These are phyloP conservation scores for Boloria selene DNA, from an alignment of 2,888 invertebrate genomes.

Conservation along the genomic window DNA sequence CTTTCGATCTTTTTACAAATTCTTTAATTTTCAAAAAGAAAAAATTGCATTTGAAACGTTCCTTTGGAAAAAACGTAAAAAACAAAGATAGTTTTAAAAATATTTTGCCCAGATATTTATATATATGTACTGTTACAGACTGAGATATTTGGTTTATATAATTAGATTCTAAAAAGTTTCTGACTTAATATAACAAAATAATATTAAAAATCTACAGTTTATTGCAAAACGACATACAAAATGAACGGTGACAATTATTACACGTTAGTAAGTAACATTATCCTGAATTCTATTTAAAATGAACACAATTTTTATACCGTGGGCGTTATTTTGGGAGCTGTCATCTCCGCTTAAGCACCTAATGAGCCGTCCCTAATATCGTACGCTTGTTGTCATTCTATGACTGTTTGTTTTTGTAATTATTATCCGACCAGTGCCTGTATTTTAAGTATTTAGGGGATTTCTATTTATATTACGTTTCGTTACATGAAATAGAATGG, in stretches of 20 bases:
- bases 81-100: too few relatives aligned
- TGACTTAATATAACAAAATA: too few relatives aligned
- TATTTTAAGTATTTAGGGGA: slow-evolving; percentile 44
- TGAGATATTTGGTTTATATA: too few relatives aligned
- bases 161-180: too few relatives aligned
- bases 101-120: too few relatives aligned
- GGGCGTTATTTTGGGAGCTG: slow-evolving; percentile 74
- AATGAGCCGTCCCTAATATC: slow-evolving; percentile 78
- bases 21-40: too few relatives aligned
- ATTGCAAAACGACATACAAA: too few relatives aligned
- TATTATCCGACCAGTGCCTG: slow-evolving; percentile 49
- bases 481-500: slow-evolving; percentile 1
- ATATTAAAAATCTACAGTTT: too few relatives aligned
- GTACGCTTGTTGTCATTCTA: slow-evolving; percentile 67
- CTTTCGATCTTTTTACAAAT: too few relatives aligned
- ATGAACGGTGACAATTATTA: neutral
- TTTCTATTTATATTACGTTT: slow-evolving; percentile 37
- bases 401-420: slow-evolving; percentile 71
- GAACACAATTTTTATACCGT: slow-evolving; percentile 56
- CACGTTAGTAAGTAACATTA: neutral
- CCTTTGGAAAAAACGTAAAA: too few relatives aligned
- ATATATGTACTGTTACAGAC: too few relatives aligned
- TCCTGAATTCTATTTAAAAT: slow-evolving; percentile 32
- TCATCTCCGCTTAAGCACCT: slow-evolving; percentile 77
- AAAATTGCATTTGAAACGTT: too few relatives aligned